Evolutionary conservation across 2,888 invertebrate species (phyloP).

Genomic region (Anticlea derivata): DNA sequence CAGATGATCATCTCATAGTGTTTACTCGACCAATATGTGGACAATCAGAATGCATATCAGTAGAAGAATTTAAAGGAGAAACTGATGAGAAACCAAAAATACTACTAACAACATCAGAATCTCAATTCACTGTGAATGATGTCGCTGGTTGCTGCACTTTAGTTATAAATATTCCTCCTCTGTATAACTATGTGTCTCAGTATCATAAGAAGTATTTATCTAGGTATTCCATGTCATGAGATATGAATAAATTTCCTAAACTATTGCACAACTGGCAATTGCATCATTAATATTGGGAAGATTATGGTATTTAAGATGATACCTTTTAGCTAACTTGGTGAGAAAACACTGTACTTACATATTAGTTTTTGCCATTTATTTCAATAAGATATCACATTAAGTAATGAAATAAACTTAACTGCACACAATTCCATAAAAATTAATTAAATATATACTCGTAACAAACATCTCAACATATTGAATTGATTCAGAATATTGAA

Average conservation of each 20-base stretch:
- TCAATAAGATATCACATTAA: conserved; percentile 21
- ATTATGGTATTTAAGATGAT: background rate
- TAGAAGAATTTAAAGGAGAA: conserved; percentile 53
- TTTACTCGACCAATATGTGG: conserved; percentile 57
- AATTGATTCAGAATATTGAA: conserved; percentile 15
- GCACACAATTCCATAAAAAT: conserved; percentile 20
- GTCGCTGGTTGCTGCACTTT: conserved; percentile 59
- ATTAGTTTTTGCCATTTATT: conserved; percentile 6
- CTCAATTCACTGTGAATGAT: conserved; percentile 54
- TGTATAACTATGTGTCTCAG: conserved; percentile 43
- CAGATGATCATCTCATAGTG: conserved; percentile 57
- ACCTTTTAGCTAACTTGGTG: background rate
- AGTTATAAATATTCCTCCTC: conserved; percentile 50
- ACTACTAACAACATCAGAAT: conserved; percentile 39
- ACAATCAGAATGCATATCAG: conserved; percentile 44
- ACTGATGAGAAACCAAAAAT: conserved; percentile 40
- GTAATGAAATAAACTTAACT: conserved; percentile 25
- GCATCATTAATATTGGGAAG: no score
- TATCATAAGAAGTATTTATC: conserved; percentile 55
- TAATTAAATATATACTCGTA: conserved; percentile 10
- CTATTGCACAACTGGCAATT: no score
- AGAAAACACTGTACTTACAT: conserved; percentile 5
- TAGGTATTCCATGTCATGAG: conserved; percentile 34
- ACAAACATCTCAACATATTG: conserved; percentile 22
- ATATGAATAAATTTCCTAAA: no score